Base-by-base conservation (phyloP, 2,888 invertebrate species). In the Anoncus sp. region DNA sequence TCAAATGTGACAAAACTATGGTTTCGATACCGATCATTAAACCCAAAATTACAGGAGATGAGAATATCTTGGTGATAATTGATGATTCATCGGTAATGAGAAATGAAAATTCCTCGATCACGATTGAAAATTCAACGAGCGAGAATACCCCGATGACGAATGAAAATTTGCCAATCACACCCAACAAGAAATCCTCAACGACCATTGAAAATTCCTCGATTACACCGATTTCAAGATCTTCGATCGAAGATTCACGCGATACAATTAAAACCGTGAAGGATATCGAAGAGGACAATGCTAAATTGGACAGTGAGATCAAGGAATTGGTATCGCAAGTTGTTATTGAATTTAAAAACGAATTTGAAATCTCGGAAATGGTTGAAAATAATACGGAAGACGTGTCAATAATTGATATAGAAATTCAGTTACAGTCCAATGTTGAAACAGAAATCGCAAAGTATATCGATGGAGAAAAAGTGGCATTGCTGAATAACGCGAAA, bases 301-400 rank as follows among this genome's bases (percentile, higher is more conserved):
- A 35, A 24, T 31, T 57, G 12, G 59, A 71, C 38, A 40, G 27
- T 31, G 53, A 71, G 3, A 66, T 47, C 20, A 45, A 47, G 1
- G 24, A 62, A 4, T 47, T 20, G 14, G 47, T 40, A 9, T 38
- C 60, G n/a, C 47, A 60, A 20, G 14, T 47, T 12, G 24, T 40
- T 16, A 22, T 5, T 4, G 47, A 60, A 24, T 16, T 45, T 18
- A 40, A 47, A 3, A 40, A 43, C 22, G 71, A 71, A 14, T 20
- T n/a, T 7, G 49, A 69, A 22, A 2, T 55, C 38, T 16, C 16
- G 3, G 20, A 20, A 14, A 40, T n/a, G 9, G 14, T 9, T 9
- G 20, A 27, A 16, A 63, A 31, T n/a, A 16, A 57, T 38, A 31
- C 0, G 4, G 20, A 49, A 38, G 10, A n/a, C 9, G 20, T 12